Percentiles rank a stretch among this genome's conserved stretches.
Evolutionary conservation across 2,797 vertebrate species (phyloP).

Genomic region (Microcaecilia unicolor): DNA sequence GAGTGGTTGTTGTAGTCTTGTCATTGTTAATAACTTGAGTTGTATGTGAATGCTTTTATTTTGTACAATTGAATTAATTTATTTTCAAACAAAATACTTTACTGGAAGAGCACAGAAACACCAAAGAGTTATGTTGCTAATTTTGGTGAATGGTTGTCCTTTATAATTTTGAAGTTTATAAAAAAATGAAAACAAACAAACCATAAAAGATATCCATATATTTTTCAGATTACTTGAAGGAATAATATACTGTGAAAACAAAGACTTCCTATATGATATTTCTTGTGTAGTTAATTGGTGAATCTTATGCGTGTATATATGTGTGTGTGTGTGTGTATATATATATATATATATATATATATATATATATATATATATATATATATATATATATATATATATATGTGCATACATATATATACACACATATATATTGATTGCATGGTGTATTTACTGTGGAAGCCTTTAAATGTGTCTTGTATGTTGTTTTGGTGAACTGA

Average conservation of each 20-base stretch:
- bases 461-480: conserved; percentile 52
- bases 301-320: conserved; percentile 32
- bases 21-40: conserved; percentile 66
- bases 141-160: conserved; percentile 84
- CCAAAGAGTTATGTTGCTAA: conserved; percentile 91
- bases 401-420: no score
- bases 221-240: conserved; percentile 86
- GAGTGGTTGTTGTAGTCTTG: conserved; percentile 83
- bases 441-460: conserved; percentile 58
- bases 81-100: conserved; percentile 78
- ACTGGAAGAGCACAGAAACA: conserved; percentile 84
- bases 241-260: conserved; percentile 86
- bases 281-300: conserved; percentile 68
- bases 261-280: conserved; percentile 78
- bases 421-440: conserved; percentile 51
- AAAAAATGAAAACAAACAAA: conserved; percentile 39
- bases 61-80: conserved; percentile 96
- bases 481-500: conserved; percentile 36
- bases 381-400: no score
- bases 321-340: no score
- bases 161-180: conserved; percentile 74
- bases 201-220: conserved; percentile 29
- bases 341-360: no score
- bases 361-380: no score
- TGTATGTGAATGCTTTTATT: conserved; percentile 71